Percentiles rank a stretch among this genome's conserved stretches.
These are phyloP conservation scores for Coelopa pilipes DNA, from an alignment of 2,888 invertebrate species.

Conservation along the genomic window DNA sequence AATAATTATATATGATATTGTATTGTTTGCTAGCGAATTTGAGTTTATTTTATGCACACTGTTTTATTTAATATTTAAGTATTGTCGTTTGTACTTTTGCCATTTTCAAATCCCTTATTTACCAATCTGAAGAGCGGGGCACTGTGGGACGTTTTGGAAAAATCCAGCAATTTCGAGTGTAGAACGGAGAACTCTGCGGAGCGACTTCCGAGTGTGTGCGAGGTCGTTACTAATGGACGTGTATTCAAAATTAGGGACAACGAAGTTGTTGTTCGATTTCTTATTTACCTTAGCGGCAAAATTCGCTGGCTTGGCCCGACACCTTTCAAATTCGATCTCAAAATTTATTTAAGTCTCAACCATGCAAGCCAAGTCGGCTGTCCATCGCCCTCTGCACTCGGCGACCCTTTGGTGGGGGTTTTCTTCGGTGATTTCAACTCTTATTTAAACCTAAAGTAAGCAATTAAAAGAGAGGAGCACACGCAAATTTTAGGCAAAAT, in stretches of 20 bases:
- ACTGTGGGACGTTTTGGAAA: no score
- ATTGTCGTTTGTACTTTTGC: conserved; percentile 8
- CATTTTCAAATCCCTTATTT: neutral
- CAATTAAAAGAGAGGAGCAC: neutral
- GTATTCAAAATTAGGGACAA: no score
- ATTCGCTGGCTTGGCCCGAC: neutral
- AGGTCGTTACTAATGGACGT: no score
- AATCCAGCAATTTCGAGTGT: no score
- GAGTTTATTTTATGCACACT: conserved; percentile 35
- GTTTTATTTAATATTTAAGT: conserved; percentile 35
- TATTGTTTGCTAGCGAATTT: conserved; percentile 16
- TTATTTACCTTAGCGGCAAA: no score
- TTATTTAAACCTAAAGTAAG: no score
- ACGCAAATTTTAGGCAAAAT: conserved; percentile 58
- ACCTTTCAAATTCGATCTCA: neutral
- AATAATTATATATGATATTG: no score
- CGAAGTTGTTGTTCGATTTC: no score
- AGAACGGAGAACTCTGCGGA: no score
- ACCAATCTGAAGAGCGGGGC: no score
- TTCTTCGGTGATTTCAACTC: neutral
- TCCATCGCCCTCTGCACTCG: no score
- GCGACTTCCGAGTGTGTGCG: no score
- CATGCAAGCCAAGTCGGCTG: neutral
- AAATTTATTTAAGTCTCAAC: conserved; percentile 2
- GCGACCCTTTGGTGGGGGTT: conserved; percentile 21